A percentile compares a stretch with the other conserved stretches of the same genome.
These are phyloP conservation scores for Zaprionus nigranus DNA, from an alignment of 1,140 invertebrate genomes.

Conservation along the genomic window DNA sequence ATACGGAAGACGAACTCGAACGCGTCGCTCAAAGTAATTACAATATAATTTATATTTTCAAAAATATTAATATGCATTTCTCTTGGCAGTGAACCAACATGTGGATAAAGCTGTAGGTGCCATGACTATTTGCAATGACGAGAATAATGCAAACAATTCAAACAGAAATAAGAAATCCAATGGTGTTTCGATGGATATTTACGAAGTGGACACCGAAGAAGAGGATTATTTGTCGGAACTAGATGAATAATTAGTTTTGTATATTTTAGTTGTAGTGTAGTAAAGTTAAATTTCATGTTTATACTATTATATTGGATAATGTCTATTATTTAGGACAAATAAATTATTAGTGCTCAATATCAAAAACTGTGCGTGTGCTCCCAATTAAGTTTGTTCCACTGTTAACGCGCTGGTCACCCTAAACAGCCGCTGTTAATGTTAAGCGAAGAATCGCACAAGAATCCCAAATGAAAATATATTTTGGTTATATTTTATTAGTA, in stretches of 20 bases:
- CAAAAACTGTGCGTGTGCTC: background rate
- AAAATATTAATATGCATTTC: background rate
- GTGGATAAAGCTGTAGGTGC: slow-evolving; percentile 6
- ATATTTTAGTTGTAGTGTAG: background rate
- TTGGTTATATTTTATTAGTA: too few species aligned
- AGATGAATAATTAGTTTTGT: background rate
- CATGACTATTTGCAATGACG: slow-evolving; percentile 4
- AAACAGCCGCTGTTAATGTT: background rate
- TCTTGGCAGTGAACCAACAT: slow-evolving; percentile 45
- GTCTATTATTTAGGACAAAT: background rate
- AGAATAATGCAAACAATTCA: background rate
- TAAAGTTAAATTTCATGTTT: background rate
- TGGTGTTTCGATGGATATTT: slow-evolving; percentile 31
- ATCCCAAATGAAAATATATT: background rate
- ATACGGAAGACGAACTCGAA: slow-evolving; percentile 87
- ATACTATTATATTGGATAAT: background rate
- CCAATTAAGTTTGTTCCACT: background rate
- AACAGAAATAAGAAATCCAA: slow-evolving; percentile 17
- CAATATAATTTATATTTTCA: background rate
- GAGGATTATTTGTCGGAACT: slow-evolving; percentile 62
- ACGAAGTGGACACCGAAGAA: slow-evolving; percentile 70
- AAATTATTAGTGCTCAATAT: background rate
- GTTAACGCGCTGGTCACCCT: slow-evolving; percentile 3
- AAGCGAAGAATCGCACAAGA: background rate
- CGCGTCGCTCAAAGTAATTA: slow-evolving; percentile 72